A percentile compares a stretch with the other conserved stretches of the same genome.
Evolutionary conservation across 1,140 invertebrate genomes (phyloP).

Genomic region (Drosophila kepulauana): DNA sequence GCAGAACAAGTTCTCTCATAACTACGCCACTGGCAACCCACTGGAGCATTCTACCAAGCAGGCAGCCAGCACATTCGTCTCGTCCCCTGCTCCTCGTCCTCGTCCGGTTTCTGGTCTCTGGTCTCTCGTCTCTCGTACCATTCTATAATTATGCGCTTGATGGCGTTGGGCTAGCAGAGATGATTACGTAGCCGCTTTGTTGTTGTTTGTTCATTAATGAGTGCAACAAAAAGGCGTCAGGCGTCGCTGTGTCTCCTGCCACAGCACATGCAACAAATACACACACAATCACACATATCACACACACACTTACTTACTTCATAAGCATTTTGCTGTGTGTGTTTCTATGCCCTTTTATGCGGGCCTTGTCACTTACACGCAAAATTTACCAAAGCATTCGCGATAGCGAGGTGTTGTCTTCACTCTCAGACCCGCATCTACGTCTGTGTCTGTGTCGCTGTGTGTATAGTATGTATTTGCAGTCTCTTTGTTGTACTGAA

Average conservation of each 20-base stretch:
- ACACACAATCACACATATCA: constrained; percentile 18
- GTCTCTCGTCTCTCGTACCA: constrained; percentile 27
- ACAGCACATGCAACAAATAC: constrained; percentile 16
- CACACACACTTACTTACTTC: constrained; percentile 24
- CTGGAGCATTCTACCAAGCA: constrained; percentile 36
- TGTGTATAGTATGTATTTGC: constrained; percentile 16
- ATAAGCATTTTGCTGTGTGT: constrained; percentile 51
- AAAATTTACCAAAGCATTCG: constrained; percentile 78
- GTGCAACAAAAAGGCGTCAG: constrained; percentile 77
- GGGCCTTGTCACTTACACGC: constrained; percentile 80
- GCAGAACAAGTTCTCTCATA: constrained; percentile 23
- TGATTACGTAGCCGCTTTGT: constrained; percentile 70
- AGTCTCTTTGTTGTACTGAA: constrained; percentile 69
- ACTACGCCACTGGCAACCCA: constrained; percentile 44
- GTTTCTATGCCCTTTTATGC: constrained; percentile 69
- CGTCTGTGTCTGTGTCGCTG: background rate
- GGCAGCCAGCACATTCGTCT: constrained; percentile 41
- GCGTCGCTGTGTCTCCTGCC: constrained; percentile 15
- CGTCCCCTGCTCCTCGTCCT: constrained; percentile 7
- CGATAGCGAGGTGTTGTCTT: constrained; percentile 75
- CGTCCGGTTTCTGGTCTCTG: constrained; percentile 6
- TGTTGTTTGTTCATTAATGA: constrained; percentile 82
- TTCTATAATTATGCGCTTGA: constrained; percentile 77
- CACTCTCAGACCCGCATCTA: constrained; percentile 51
- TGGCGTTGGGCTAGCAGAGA: constrained; percentile 74